Base-by-base conservation (phyloP, 2,113 vertebrate genomes). In the Morphnarchus princeps region DNA sequence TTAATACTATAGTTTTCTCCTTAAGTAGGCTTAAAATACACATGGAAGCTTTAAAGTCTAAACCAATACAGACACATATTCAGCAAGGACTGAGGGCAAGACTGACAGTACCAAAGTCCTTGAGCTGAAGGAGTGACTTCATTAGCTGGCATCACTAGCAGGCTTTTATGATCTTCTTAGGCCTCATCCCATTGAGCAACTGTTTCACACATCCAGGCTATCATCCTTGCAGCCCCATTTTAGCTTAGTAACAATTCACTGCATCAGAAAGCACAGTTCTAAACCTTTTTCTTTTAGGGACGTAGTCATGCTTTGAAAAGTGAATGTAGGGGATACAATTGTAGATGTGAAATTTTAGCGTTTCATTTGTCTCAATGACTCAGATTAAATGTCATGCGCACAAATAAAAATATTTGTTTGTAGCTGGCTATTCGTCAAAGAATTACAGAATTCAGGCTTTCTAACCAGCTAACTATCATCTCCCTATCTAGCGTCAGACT, bases 191-290 rank as follows among this genome's bases (percentile, higher is more conserved):
- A 0, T 16, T 3, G 19, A 62, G 38, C 4, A 0, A 36, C 32
- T 3, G 0, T 65, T 47, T 63, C 55, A 9, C 4, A 3, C 19
- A 7, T 42, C 31, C 20, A 16, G 65, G 4, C 36, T 42, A 1
- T 36, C 59, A 31, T 67, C 87, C 57, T 24, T 31, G 26, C 57
- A 61, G 43, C 43, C 66, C 47, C 3, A 0, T 43, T 79, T 42
- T 10, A 58, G 71, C 74, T 79, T 13, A 18, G 36, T 3, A n/a
- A 65, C 62, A 57, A 13, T 15, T 63, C 58, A 40, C 21, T 72
- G 61, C 73, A 6, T 36, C 17, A 14, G 9, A 43, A 88, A 76
- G 70, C 42, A 14, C 10, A 36, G 36, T 43, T 43, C 47, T 55
- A 16, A 82, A 36, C 49, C 42, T n/a, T 85, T 19, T 49, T 59